These are phyloP conservation scores for Ailuropoda melanoleuca DNA, from an alignment of 2,113 vertebrate species.

Conservation along the genomic window DNA sequence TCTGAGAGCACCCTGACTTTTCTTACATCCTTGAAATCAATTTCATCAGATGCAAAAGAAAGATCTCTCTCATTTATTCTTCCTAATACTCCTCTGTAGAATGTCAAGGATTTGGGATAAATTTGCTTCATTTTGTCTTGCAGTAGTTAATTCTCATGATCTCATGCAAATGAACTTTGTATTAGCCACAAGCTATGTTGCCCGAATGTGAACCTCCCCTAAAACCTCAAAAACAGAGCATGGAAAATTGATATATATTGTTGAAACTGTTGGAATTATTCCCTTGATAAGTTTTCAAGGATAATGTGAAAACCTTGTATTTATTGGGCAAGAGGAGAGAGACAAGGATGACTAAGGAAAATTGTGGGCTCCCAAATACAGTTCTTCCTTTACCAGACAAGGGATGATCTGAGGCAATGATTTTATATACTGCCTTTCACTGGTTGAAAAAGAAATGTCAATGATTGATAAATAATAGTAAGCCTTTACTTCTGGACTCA, in stretches of 20 bases:
- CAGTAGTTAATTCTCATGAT: background rate
- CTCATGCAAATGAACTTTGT: background rate
- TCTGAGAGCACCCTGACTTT: background rate
- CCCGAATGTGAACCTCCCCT: background rate
- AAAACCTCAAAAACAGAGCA: background rate
- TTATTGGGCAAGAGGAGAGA: background rate
- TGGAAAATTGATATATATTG: background rate
- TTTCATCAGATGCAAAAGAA: background rate
- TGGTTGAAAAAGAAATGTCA: background rate
- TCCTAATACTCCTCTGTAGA: background rate
- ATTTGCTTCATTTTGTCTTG: background rate
- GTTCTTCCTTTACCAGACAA: background rate
- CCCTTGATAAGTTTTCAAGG: background rate
- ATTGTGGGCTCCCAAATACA: fast-evolving
- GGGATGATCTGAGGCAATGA: background rate
- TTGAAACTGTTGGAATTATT: background rate
- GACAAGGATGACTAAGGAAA: background rate
- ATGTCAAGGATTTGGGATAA: background rate
- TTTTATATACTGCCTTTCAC: background rate
- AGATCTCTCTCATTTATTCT: background rate
- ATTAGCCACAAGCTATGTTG: background rate
- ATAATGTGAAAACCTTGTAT: background rate
- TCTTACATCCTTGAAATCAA: background rate
- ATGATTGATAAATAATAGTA: background rate
- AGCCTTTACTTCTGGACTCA: background rate